A percentile compares a stretch with the other conserved stretches of the same genome.
Evolutionary conservation across 2,888 invertebrate genomes (phyloP).

Genomic region (Ethmia dodecea): DNA sequence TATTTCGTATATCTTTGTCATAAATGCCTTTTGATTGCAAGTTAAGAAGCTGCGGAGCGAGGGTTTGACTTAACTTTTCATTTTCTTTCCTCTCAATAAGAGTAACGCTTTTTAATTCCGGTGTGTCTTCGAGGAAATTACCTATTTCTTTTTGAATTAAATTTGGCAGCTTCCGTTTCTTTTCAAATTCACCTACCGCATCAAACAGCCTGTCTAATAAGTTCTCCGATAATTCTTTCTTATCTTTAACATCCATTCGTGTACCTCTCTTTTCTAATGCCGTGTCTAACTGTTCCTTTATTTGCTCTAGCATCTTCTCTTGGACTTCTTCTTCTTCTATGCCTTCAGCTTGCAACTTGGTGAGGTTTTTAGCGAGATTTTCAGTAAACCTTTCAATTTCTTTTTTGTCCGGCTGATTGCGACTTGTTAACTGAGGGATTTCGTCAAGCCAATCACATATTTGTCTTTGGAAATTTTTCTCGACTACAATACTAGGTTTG

Average conservation of each 20-base stretch:
- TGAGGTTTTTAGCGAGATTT: background rate
- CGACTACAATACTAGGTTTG: conserved; percentile 1
- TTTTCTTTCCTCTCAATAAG: background rate
- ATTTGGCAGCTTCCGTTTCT: background rate
- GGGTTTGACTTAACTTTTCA: background rate
- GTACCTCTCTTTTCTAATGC: background rate
- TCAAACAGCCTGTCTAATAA: background rate
- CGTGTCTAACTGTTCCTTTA: background rate
- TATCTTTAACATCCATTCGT: background rate
- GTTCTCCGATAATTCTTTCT: background rate
- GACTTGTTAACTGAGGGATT: background rate
- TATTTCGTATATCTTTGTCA: conserved; percentile 5
- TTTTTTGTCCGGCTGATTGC: background rate
- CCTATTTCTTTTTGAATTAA: background rate
- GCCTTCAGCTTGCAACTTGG: background rate
- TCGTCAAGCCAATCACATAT: background rate
- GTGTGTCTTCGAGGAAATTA: background rate
- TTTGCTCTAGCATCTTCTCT: background rate
- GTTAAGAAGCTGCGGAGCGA: conserved; percentile 20
- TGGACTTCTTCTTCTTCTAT: background rate
- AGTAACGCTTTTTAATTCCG: background rate
- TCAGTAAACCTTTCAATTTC: background rate
- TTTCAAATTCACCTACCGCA: background rate
- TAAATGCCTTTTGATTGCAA: conserved; percentile 4
- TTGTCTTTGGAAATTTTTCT: background rate